phyloP scores from a whole-genome alignment of 2,797 vertebrate genomes.

The Cephalopachus bancanus region DNA sequence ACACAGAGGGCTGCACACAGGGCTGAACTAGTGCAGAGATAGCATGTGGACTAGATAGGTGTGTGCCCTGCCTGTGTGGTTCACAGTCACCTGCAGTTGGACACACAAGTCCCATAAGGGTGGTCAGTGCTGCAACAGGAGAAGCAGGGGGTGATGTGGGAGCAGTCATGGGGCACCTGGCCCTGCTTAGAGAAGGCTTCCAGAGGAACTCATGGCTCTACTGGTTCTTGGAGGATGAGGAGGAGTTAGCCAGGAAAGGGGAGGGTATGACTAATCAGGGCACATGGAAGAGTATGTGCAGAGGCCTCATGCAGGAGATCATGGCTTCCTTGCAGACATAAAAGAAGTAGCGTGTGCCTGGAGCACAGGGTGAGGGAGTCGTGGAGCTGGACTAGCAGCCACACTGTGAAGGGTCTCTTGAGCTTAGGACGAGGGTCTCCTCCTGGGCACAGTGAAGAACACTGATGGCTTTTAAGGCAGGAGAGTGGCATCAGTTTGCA shows the following conservation, averaged over 20 bases:
- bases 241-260: background rate
- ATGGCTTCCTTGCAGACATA: background rate
- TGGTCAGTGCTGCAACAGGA: too few relatives aligned
- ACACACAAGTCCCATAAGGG: background rate
- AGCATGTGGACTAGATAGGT: background rate
- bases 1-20: accelerated
- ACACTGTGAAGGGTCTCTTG: too few relatives aligned
- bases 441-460: background rate
- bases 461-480: background rate
- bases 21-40: background rate
- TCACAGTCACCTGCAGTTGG: accelerated
- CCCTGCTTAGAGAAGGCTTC: background rate
- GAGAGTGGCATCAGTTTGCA: background rate
- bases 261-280: background rate
- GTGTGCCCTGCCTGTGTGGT: background rate
- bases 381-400: background rate
- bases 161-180: background rate
- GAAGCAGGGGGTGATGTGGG: background rate
- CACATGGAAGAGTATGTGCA: background rate
- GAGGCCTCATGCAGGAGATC: background rate
- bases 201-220: background rate
- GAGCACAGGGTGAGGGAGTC: background rate
- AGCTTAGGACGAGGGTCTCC: background rate
- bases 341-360: background rate
- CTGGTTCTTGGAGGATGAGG: background rate